Evolutionary conservation across 2,888 invertebrate genomes (phyloP).

Genomic region (Beris chalybata): DNA sequence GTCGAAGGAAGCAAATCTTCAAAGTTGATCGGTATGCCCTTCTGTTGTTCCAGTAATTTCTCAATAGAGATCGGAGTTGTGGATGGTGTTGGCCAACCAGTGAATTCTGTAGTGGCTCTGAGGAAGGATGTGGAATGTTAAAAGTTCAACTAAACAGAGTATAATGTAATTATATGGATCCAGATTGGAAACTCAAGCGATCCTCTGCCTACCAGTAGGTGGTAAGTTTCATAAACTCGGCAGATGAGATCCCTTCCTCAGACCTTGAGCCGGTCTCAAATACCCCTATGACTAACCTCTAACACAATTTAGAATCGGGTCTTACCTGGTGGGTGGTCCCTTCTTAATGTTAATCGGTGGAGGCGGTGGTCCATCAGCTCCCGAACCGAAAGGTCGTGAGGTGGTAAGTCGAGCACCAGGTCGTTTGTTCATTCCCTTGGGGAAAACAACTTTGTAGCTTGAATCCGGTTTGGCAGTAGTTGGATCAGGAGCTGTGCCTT

Average conservation of each 20-base stretch:
- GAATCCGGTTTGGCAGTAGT: conserved; percentile 56
- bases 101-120: conserved; percentile 85
- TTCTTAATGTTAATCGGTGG: conserved; percentile 73
- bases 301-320: conserved; percentile 1
- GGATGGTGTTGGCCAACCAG: conserved; percentile 87
- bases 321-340: conserved; percentile 80
- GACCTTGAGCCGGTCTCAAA: neutral
- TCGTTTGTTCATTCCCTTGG: conserved; percentile 63
- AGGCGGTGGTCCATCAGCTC: conserved; percentile 57
- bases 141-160: too few species aligned
- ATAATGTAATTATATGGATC: too few species aligned
- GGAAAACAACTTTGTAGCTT: conserved; percentile 73
- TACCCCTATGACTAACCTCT: neutral
- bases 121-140: conserved; percentile 12
- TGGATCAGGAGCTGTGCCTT: conserved; percentile 39
- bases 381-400: conserved; percentile 55
- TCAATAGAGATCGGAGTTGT: conserved; percentile 86
- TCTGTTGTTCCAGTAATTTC: conserved; percentile 70
- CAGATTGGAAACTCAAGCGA: neutral
- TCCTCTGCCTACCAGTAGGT: too few species aligned
- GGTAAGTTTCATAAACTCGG: too few species aligned
- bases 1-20: conserved; percentile 56
- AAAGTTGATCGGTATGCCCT: conserved; percentile 62
- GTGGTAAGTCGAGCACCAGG: conserved; percentile 64
- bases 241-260: too few species aligned